A percentile compares a stretch with the other conserved stretches of the same genome.
Conservation (phyloP, 1,140 invertebrate species). For the Vanessa tameamea region DNA sequence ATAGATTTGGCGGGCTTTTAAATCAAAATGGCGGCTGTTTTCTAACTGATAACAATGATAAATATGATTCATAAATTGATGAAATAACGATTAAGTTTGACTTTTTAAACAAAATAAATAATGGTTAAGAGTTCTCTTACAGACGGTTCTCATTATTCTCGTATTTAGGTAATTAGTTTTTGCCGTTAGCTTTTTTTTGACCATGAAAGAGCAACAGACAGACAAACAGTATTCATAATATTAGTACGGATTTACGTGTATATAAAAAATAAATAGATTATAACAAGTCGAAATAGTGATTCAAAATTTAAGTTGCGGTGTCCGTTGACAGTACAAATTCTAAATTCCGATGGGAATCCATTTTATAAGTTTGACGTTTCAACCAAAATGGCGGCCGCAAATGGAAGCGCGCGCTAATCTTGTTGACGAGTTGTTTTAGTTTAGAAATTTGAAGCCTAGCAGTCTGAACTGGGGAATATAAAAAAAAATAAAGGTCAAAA, state of each 20-base stretch:
- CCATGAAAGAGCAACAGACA: too few relatives aligned
- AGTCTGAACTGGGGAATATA: background rate
- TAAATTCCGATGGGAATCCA: slow-evolving; percentile 56
- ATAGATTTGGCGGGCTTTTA: too few relatives aligned
- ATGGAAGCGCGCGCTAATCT: slow-evolving; percentile 55
- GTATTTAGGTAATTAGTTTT: too few relatives aligned
- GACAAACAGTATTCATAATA: too few relatives aligned
- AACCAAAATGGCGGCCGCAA: slow-evolving; percentile 54
- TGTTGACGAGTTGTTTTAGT: slow-evolving; percentile 42
- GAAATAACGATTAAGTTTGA: too few relatives aligned
- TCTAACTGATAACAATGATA: too few relatives aligned
- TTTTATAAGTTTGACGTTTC: slow-evolving; percentile 69
- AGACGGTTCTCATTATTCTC: too few relatives aligned
- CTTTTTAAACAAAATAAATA: too few relatives aligned
- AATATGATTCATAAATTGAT: too few relatives aligned
- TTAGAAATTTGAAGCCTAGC: background rate
- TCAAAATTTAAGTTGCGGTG: slow-evolving; percentile 29
- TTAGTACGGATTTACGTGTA: background rate
- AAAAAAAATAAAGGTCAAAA: background rate
- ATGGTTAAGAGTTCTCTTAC: too few relatives aligned
- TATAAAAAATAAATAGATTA: background rate
- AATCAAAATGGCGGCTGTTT: too few relatives aligned
- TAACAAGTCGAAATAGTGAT: background rate
- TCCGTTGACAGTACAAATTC: slow-evolving; percentile 22
- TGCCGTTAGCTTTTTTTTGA: too few relatives aligned